Percentiles rank a stretch among this genome's conserved stretches.
phyloP scores from a whole-genome alignment of 1,140 invertebrate species.

The Sycophila sp. region DNA sequence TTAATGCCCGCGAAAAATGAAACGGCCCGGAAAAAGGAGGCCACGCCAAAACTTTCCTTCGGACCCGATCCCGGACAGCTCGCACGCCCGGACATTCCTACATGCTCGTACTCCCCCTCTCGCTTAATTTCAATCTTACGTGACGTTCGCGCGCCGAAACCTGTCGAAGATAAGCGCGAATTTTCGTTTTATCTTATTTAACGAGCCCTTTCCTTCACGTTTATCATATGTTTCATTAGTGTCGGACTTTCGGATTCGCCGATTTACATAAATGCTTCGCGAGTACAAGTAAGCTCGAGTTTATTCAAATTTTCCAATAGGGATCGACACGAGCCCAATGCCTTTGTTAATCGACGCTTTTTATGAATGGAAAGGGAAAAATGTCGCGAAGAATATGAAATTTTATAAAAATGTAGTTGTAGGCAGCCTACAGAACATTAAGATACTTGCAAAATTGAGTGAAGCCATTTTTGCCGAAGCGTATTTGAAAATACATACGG shows the following conservation, averaged over 20 bases:
- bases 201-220: neutral
- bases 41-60: neutral
- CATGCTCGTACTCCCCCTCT: neutral
- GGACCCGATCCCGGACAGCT: neutral
- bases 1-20: conserved; percentile 40
- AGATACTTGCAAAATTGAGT: too few species aligned
- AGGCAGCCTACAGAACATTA: too few species aligned
- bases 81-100: too few species aligned
- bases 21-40: neutral
- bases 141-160: neutral
- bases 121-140: neutral
- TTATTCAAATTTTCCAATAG: too few species aligned
- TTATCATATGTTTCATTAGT: neutral
- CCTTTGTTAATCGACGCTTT: neutral
- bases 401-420: too few species aligned
- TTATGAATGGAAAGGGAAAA: too few species aligned
- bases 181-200: conserved; percentile 11
- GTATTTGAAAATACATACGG: too few species aligned
- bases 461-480: too few species aligned
- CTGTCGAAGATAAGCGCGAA: neutral
- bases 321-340: too few species aligned
- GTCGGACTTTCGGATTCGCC: neutral
- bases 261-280: neutral
- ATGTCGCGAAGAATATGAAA: too few species aligned
- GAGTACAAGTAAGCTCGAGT: too few species aligned